A percentile compares a stretch with the other conserved stretches of the same genome.
phyloP scores from a whole-genome alignment of 2,797 vertebrate species.

The Alcedo quadribrachys region DNA sequence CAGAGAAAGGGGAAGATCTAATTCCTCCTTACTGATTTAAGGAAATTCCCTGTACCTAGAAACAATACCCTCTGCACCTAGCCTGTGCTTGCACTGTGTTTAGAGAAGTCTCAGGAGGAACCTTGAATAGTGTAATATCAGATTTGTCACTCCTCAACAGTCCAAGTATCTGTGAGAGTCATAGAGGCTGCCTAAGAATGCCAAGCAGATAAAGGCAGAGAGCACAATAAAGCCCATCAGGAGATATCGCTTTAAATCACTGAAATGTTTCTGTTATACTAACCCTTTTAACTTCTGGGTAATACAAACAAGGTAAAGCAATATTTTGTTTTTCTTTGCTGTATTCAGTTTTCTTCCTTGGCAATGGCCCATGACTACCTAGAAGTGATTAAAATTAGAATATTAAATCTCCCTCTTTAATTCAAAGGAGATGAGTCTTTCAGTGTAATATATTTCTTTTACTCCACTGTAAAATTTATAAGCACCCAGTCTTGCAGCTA shows the following conservation, averaged over 20 bases:
- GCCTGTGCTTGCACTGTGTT: background rate
- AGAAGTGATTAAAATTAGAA: background rate
- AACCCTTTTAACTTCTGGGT: background rate
- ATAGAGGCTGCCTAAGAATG: background rate
- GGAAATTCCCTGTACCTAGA: slow-evolving; percentile 24
- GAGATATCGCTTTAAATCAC: background rate
- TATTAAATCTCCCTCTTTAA: background rate
- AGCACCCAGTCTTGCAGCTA: background rate
- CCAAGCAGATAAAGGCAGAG: background rate
- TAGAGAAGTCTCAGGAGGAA: background rate
- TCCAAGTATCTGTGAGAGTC: background rate
- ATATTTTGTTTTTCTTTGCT: background rate
- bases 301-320: background rate
- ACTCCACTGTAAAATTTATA: background rate
- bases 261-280: background rate
- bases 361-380: background rate
- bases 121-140: background rate
- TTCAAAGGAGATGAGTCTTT: background rate
- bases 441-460: background rate
- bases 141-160: background rate
- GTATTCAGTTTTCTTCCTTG: background rate
- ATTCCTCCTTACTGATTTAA: slow-evolving; percentile 30
- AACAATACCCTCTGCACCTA: slow-evolving; percentile 30
- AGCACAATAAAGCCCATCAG: background rate
- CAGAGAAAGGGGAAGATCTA: slow-evolving; percentile 13